A percentile compares a stretch with the other conserved stretches of the same genome.
Conservation (phyloP, 2,797 vertebrate species). For the Danio albolineatus region DNA sequence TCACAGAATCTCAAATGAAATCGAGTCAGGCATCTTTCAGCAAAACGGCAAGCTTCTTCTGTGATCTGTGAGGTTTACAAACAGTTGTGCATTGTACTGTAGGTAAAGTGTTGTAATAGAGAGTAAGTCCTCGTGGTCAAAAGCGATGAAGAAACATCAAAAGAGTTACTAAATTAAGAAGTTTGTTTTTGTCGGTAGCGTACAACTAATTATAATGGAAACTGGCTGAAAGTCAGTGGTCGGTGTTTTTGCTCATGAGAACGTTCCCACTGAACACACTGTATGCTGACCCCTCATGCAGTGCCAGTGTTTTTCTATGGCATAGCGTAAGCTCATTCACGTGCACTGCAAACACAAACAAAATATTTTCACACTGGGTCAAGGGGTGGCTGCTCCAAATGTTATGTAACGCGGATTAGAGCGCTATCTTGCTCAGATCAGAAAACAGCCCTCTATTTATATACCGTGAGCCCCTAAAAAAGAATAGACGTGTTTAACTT, state of each 20-base stretch:
- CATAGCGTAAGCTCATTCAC: constrained; percentile 59
- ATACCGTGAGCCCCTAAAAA: constrained; percentile 42
- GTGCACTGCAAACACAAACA: constrained; percentile 43
- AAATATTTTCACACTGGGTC: constrained; percentile 49
- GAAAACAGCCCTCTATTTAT: constrained; percentile 56
- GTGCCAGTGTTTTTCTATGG: constrained; percentile 47
- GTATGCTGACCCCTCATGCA: constrained; percentile 40
- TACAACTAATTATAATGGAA: constrained; percentile 1
- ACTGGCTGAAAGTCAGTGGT: not conserved
- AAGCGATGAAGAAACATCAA: not conserved
- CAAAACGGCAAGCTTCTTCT: not conserved
- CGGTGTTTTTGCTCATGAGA: constrained; percentile 7
- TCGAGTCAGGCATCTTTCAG: too few species aligned
- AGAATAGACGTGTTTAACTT: constrained; percentile 47
- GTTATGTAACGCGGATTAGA: constrained; percentile 58
- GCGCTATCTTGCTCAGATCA: constrained; percentile 34
- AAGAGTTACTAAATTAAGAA: not conserved
- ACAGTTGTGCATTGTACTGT: not conserved
- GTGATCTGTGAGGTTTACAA: not conserved
- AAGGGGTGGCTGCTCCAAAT: constrained; percentile 15
- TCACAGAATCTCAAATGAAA: too few species aligned
- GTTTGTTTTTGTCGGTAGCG: not conserved
- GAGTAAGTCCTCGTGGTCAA: not conserved
- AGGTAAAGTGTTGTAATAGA: not conserved
- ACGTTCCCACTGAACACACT: constrained; percentile 37